Evolutionary conservation across 2,797 vertebrate genomes (phyloP).

Genomic region (Pyrrhura leucotis): DNA sequence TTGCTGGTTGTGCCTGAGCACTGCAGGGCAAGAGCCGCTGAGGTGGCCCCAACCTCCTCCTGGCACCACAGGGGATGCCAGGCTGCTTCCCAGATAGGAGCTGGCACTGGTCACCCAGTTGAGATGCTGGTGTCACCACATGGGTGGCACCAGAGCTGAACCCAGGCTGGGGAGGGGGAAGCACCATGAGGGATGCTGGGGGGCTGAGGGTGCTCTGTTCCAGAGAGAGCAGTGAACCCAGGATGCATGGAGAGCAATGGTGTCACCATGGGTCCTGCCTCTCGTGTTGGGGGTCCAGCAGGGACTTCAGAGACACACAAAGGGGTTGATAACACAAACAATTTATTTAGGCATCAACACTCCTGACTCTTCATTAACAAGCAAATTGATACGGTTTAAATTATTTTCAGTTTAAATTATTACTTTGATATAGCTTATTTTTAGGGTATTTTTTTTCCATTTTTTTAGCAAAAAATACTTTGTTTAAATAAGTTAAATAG

Average conservation of each 20-base stretch:
- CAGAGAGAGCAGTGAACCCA: background rate
- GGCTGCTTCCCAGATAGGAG: background rate
- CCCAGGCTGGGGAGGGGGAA: background rate
- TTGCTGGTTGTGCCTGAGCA: background rate
- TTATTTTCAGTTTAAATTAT: background rate
- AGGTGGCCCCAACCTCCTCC: background rate
- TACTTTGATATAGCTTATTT: background rate
- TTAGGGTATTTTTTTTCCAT: background rate
- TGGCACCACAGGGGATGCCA: background rate
- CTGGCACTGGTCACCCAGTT: background rate
- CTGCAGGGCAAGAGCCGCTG: background rate
- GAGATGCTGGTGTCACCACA: background rate
- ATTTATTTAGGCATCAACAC: background rate
- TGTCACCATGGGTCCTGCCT: background rate
- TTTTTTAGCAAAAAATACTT: background rate
- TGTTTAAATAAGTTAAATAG: conserved; percentile 50
- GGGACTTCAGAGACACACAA: background rate
- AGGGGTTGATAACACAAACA: background rate
- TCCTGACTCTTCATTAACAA: background rate
- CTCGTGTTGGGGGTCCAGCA: accelerated
- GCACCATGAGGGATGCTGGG: background rate
- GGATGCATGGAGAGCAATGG: background rate
- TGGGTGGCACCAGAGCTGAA: background rate
- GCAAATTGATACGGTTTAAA: background rate
- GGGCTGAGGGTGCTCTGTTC: background rate